A percentile compares a stretch with the other conserved stretches of the same genome.
Evolutionary conservation across 1,140 invertebrate genomes (phyloP).

Genomic region (Musca vetustissima): DNA sequence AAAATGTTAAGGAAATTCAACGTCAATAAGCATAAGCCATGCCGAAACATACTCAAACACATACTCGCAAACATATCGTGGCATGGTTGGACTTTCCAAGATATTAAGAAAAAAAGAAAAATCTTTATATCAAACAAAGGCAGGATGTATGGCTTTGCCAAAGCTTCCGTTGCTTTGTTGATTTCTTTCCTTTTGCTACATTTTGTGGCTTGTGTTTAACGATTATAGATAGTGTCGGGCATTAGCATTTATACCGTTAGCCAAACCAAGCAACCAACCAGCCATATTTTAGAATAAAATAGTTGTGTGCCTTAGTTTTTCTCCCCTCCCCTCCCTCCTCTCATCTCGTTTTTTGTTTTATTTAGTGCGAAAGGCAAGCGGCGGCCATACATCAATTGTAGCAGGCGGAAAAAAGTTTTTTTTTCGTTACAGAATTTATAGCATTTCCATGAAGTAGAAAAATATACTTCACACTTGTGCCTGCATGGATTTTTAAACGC

Average conservation of each 20-base stretch:
- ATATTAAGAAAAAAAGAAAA: too few species aligned
- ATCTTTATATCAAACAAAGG: not conserved
- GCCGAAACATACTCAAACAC: not conserved
- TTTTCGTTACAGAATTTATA: slow-evolving; percentile 4
- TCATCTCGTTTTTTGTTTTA: too few species aligned
- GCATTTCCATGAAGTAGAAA: slow-evolving; percentile 3
- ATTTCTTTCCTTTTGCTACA: not conserved
- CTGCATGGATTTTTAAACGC: slow-evolving; percentile 7
- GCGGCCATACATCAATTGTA: slow-evolving; percentile 14
- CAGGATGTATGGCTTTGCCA: slow-evolving; percentile 16
- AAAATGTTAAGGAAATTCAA: slow-evolving; percentile 5
- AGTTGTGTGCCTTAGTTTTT: not conserved
- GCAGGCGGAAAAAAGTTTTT: not conserved
- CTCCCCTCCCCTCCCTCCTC: too few species aligned
- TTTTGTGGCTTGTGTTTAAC: slow-evolving; percentile 13
- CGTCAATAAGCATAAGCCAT: too few species aligned
- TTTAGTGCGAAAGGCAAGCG: not conserved
- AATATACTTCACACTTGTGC: slow-evolving; percentile 12
- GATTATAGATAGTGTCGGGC: slow-evolving; percentile 17
- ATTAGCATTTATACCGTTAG: slow-evolving; percentile 22
- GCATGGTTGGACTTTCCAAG: too few species aligned
- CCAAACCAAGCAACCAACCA: not conserved
- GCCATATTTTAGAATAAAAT: slow-evolving; percentile 4
- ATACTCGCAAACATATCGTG: not conserved
- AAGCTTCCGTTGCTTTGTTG: slow-evolving; percentile 12